Conservation (phyloP, 2,888 invertebrate genomes). For the Argyresthia goedartella region DNA sequence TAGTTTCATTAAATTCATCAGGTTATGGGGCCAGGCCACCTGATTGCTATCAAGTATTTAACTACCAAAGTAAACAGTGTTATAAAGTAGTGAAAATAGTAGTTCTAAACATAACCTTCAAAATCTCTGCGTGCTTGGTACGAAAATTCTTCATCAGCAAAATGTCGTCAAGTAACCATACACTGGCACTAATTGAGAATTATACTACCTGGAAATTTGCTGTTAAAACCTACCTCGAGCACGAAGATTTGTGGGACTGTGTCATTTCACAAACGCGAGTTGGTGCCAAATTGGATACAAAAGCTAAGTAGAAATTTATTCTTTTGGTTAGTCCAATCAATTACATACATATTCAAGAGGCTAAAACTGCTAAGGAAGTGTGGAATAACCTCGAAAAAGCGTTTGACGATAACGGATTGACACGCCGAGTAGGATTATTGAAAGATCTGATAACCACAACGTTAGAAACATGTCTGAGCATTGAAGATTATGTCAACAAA, state of each 20-base stretch:
- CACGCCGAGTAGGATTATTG: conserved; percentile 10
- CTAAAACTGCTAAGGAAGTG: conserved; percentile 4
- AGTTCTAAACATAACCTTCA: no score
- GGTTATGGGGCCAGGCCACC: no score
- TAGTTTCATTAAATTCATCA: no score
- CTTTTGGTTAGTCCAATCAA: conserved; percentile 3
- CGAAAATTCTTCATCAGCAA: no score
- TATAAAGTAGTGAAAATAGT: no score
- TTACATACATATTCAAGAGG: conserved; percentile 4
- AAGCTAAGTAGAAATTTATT: conserved; percentile 5
- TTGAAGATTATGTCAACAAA: conserved; percentile 13
- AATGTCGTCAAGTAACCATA: no score
- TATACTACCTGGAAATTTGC: conserved; percentile 16
- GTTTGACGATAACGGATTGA: conserved; percentile 10
- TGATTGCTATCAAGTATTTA: no score
- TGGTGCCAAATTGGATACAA: background rate
- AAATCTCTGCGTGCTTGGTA: no score
- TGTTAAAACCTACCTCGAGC: conserved; percentile 13
- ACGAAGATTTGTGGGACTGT: conserved; percentile 16
- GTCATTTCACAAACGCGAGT: background rate
- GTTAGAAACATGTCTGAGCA: conserved; percentile 6
- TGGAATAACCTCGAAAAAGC: conserved; percentile 6
- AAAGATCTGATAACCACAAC: conserved; percentile 11
- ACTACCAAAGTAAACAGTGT: no score
- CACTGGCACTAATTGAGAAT: no score